These are phyloP conservation scores for Lampropteryx suffumata DNA, from an alignment of 2,888 invertebrate genomes.

Conservation along the genomic window DNA sequence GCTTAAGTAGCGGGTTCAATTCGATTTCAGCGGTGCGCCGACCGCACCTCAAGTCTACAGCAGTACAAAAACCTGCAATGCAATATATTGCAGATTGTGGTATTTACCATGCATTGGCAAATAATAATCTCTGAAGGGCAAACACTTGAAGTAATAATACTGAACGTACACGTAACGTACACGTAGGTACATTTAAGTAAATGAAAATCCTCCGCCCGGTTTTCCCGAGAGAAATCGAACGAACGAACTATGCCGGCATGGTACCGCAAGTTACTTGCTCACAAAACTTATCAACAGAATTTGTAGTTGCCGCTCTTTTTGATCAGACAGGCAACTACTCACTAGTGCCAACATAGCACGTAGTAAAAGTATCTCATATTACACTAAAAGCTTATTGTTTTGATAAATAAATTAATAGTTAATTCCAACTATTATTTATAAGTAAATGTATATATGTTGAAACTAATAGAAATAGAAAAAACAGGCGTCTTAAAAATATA, in stretches of 20 bases:
- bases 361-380: neutral
- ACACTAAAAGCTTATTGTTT: neutral
- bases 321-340: constrained; percentile 44
- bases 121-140: no score
- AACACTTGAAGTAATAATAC: no score
- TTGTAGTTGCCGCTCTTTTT: constrained; percentile 52
- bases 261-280: constrained; percentile 22
- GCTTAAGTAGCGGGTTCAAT: no score
- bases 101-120: no score
- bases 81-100: no score
- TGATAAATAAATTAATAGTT: neutral
- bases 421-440: neutral
- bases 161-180: no score
- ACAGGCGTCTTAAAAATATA: constrained; percentile 1
- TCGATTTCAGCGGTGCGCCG: no score
- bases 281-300: constrained; percentile 44
- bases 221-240: no score
- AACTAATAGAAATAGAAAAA: no score
- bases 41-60: no score
- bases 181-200: neutral
- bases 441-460: no score
- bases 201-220: neutral
- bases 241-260: neutral
- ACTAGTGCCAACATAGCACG: constrained; percentile 48
- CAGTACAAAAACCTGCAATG: no score